Percentiles rank a stretch among this genome's conserved stretches.
Evolutionary conservation across 2,888 invertebrate genomes (phyloP).

Genomic region (Serrognathus titanus): DNA sequence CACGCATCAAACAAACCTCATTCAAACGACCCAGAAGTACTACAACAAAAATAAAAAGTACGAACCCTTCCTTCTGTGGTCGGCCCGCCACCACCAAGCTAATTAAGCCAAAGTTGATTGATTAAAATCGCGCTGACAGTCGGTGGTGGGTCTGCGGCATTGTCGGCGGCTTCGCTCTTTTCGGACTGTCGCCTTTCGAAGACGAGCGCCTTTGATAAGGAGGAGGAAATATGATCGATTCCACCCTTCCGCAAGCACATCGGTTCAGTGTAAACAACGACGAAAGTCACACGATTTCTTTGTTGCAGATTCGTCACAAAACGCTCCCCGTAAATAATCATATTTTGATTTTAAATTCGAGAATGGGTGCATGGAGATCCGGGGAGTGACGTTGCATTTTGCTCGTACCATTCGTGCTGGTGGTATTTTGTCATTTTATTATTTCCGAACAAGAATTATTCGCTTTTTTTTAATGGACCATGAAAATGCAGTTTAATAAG

Average conservation of each 20-base stretch:
- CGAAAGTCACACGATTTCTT: conserved; percentile 20
- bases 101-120: conserved; percentile 36
- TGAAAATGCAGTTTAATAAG: too few species aligned
- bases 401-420: too few species aligned
- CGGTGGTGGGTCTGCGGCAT: conserved; percentile 33
- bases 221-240: conserved; percentile 29
- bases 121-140: conserved; percentile 36
- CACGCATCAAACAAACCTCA: too few species aligned
- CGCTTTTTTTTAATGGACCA: too few species aligned
- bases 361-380: too few species aligned
- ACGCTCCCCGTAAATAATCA: not conserved
- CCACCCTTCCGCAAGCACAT: conserved; percentile 14
- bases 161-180: conserved; percentile 31
- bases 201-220: conserved; percentile 22
- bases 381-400: too few species aligned
- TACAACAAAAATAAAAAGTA: conserved; percentile 13
- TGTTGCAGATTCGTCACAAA: conserved; percentile 8
- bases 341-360: too few species aligned
- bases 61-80: conserved; percentile 26
- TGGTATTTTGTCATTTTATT: too few species aligned
- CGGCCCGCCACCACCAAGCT: not conserved
- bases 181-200: conserved; percentile 30
- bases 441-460: too few species aligned
- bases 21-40: not conserved
- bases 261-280: conserved; percentile 16